phyloP scores from a whole-genome alignment of 2,888 invertebrate genomes.

The Horisme vitalbata region DNA sequence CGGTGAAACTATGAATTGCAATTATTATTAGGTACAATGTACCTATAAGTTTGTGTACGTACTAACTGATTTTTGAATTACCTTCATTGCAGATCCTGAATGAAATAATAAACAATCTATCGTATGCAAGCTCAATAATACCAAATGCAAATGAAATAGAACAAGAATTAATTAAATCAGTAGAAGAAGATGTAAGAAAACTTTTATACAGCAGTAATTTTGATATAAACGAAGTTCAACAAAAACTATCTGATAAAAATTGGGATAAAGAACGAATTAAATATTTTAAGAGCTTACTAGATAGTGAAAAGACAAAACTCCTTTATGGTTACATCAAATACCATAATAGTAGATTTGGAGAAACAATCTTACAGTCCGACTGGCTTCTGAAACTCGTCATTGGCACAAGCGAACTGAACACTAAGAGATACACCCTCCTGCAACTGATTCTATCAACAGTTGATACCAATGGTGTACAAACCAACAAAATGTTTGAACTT shows the following conservation, averaged over 20 bases:
- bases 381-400: conserved; percentile 59
- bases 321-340: conserved; percentile 46
- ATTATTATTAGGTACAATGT: too few species aligned
- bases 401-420: conserved; percentile 63
- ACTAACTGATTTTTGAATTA: too few species aligned
- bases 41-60: too few species aligned
- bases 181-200: conserved; percentile 47
- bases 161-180: conserved; percentile 20
- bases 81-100: conserved; percentile 43
- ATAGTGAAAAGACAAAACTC: conserved; percentile 44
- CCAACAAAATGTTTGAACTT: conserved; percentile 52
- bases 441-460: conserved; percentile 53
- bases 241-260: conserved; percentile 35
- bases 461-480: conserved; percentile 37
- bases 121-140: conserved; percentile 26
- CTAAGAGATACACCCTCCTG: conserved; percentile 54
- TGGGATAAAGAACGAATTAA: conserved; percentile 44
- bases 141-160: neutral
- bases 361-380: conserved; percentile 51
- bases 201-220: conserved; percentile 45
- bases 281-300: conserved; percentile 39
- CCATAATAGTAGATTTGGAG: conserved; percentile 51
- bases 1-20: too few species aligned
- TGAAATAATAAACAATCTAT: conserved; percentile 43
- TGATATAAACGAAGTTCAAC: conserved; percentile 39